Base-by-base conservation (phyloP, 2,113 vertebrate genomes). In the Paracanthobrama guichenoti region DNA sequence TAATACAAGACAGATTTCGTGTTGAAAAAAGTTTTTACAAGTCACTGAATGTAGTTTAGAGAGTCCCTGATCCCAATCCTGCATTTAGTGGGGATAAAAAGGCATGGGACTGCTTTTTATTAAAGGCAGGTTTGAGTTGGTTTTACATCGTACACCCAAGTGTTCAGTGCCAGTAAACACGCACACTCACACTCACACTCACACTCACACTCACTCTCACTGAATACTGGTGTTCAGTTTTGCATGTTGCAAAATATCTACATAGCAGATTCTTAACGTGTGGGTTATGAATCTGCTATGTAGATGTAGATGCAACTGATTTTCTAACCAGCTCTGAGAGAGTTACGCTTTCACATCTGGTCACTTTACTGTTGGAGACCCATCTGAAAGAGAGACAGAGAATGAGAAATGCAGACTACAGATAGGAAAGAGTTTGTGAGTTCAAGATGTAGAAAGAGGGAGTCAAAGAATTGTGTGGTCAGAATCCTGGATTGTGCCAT, bases 401-500 rank as follows among this genome's bases (percentile, higher is more conserved):
- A 79, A 79, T 59, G 81, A 81, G 84, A 81, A 57, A 81, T 6
- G 4, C 76, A 84, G 71, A 79, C 72, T 31, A 35, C 76, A 84
- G 71, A 66, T 62, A 74, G 44, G 44, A 62, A 24, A 16, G 5
- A 26, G 11, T 46, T 14, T 50, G 26, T 12, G 14, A 59, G 74
- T 60, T 50, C 1, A 28, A 48, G 26, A 46, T 53, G 10, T 44
- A 11, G 18, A 67, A 39, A 42, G 31, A 39, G 35, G 66, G 20
- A 69, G 53, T 55, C 53, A 55, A 55, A 55, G 18, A 69, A 69
- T 42, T 69, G 20, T 69, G 18, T 39, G 31, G 18, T 12, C 18
- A 22, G 35, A 69, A 69, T n/a, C 31, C 35, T 69, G 66, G 75
- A 62, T 82, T 66, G 62, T 57, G 57, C 77, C 50, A 62, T 64